These are phyloP conservation scores for Mesoclemmys tuberculata DNA, from an alignment of 2,113 vertebrate species.

Conservation along the genomic window DNA sequence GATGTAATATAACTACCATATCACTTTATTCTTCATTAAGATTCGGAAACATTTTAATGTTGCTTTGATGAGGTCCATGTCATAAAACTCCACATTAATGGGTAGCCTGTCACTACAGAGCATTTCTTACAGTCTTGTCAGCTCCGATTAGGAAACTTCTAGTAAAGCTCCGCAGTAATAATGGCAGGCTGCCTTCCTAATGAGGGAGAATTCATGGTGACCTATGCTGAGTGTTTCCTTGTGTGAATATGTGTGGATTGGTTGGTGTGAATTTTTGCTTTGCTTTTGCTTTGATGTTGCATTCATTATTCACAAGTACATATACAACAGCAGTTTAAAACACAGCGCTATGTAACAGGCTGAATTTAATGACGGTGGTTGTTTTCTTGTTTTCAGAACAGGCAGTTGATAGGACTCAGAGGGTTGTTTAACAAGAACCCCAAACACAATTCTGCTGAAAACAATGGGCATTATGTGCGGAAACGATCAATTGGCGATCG, in stretches of 20 bases:
- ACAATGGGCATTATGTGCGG: constrained; percentile 73
- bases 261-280: constrained; percentile 56
- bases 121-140: constrained; percentile 35
- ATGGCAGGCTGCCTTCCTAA: constrained; percentile 57
- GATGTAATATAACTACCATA: constrained; percentile 44
- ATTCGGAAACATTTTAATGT: constrained; percentile 35
- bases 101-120: constrained; percentile 30
- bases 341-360: accelerated
- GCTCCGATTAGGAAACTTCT: constrained; percentile 33
- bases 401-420: constrained; percentile 92
- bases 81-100: constrained; percentile 2
- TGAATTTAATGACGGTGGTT: background rate
- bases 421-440: constrained; percentile 92
- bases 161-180: constrained; percentile 25
- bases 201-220: constrained; percentile 41
- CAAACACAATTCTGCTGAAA: constrained; percentile 83
- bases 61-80: constrained; percentile 62
- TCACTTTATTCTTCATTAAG: constrained; percentile 62
- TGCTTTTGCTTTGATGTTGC: constrained; percentile 15
- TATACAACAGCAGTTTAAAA: background rate
- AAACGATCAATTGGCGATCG: constrained; percentile 93
- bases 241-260: constrained; percentile 38
- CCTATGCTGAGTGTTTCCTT: constrained; percentile 43
- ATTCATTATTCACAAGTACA: background rate
- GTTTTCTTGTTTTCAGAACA: constrained; percentile 79